Base-by-base conservation (phyloP, 2,888 invertebrate genomes). In the Papilio gigon region DNA sequence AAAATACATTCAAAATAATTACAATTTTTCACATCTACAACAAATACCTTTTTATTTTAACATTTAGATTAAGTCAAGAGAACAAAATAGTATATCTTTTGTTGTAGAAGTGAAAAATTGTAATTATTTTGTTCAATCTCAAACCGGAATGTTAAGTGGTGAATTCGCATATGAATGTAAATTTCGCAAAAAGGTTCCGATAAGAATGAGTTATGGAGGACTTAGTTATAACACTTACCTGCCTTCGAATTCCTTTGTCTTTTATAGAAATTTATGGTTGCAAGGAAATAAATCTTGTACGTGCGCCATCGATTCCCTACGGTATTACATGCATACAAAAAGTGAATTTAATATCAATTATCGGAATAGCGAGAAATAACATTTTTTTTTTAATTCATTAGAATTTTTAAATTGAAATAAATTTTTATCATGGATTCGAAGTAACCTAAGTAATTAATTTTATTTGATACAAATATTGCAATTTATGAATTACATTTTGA, bases 221-320 rank as follows among this genome's bases (percentile, higher is more conserved):
- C 20, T 58, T 56, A 56, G 30, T 56, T 20, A 58, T 58, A 58
- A 58, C 58, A 58, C 58, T 58, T 58, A 58, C 58, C 58, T 58
- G 58, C 35, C 17, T 58, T 58, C 20, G 17, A 20, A 58, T 35
- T 58, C 20, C 58, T 58, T 58, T 58, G 58, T 58, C 58, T 58
- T 58, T 58, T 58, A 58, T 35, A n/a, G 5, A 53, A 30, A 53
- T 53, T 53, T 53, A 53, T 53, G 53, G 27, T 27, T 58, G 58
- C 8, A 35, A 35, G 58, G 33, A 27, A 27, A 56, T 56, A 56
- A 56, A 56, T 56, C 56, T 17, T 56, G 6, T 4, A 25, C 25
- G 50, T 50, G 22, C 22, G 47, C 25, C 9, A 50, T 50, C 50
- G 25, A 50, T 47, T 50, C 4, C 47, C 0, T 11, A 14, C 50